Percentiles rank a stretch among this genome's conserved stretches.
Evolutionary conservation across 2,888 invertebrate species (phyloP).

Genomic region (Thumatha senex): DNA sequence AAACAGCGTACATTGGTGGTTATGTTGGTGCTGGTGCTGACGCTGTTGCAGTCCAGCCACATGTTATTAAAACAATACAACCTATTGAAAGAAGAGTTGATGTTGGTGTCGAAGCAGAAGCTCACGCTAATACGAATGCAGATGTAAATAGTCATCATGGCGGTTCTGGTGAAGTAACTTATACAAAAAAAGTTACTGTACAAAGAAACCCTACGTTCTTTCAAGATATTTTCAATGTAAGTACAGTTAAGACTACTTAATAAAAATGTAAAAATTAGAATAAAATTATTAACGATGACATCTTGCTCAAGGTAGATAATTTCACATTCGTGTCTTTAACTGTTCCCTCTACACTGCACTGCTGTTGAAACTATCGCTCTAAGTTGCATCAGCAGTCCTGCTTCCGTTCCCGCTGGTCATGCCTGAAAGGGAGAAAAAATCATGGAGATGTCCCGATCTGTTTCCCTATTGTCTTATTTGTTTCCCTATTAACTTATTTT

Average conservation of each 20-base stretch:
- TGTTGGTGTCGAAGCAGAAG: constrained; percentile 48
- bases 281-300: no score
- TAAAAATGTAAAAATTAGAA: not conserved
- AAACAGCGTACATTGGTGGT: constrained; percentile 62
- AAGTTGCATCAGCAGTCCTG: no score
- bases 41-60: constrained; percentile 31
- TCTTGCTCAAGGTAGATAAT: no score
- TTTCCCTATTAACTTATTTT: no score
- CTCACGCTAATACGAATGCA: constrained; percentile 27
- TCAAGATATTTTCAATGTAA: constrained; percentile 86
- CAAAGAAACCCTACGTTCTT: constrained; percentile 76
- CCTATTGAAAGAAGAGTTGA: constrained; percentile 64
- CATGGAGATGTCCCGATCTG: no score
- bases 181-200: constrained; percentile 55
- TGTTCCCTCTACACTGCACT: no score
- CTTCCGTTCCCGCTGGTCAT: no score
- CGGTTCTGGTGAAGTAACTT: constrained; percentile 47
- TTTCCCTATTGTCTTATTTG: no score
- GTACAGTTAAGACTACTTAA: constrained; percentile 34
- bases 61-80: constrained; percentile 36
- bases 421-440: no score
- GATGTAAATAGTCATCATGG: constrained; percentile 32
- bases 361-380: no score
- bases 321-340: no score
- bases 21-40: constrained; percentile 52